Conservation (phyloP, 2,888 invertebrate species). For the Tinea trinotella region DNA sequence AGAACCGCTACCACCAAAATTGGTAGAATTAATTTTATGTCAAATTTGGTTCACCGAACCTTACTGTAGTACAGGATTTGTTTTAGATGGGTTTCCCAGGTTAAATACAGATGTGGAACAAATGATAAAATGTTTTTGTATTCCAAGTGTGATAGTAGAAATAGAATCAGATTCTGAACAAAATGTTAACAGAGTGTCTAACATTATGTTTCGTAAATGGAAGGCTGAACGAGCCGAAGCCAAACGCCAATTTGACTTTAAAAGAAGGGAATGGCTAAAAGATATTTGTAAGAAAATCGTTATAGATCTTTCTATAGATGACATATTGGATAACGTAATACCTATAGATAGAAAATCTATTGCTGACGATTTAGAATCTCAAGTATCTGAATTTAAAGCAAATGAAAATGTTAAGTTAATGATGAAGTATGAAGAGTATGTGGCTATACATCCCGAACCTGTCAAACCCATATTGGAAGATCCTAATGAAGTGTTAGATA, state of each 20-base stretch:
- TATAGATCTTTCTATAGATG: constrained; percentile 40
- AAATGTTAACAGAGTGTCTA: constrained; percentile 39
- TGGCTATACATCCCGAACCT: constrained; percentile 62
- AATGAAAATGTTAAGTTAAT: constrained; percentile 60
- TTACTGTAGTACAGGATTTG: constrained; percentile 59
- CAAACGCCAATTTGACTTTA: constrained; percentile 34
- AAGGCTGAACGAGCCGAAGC: constrained; percentile 48
- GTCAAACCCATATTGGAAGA: constrained; percentile 59
- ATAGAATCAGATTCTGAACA: constrained; percentile 46
- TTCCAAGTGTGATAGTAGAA: constrained; percentile 74
- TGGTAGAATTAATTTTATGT: constrained; percentile 54
- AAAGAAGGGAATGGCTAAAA: constrained; percentile 39
- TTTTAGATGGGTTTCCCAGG: constrained; percentile 76
- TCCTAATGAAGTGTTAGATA: constrained; percentile 53
- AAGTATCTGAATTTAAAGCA: constrained; percentile 22
- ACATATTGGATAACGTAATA: constrained; percentile 36
- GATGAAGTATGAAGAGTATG: constrained; percentile 43
- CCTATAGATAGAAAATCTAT: constrained; percentile 20
- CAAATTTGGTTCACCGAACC: constrained; percentile 70
- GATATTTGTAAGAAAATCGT: constrained; percentile 42
- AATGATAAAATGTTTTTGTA: constrained; percentile 57
- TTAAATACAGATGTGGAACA: constrained; percentile 65
- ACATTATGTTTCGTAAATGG: constrained; percentile 47
- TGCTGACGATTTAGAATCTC: constrained; percentile 1
- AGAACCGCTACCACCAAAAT: constrained; percentile 47